These are phyloP conservation scores for Uropetala carovei DNA, from an alignment of 2,888 invertebrate genomes.

Conservation along the genomic window DNA sequence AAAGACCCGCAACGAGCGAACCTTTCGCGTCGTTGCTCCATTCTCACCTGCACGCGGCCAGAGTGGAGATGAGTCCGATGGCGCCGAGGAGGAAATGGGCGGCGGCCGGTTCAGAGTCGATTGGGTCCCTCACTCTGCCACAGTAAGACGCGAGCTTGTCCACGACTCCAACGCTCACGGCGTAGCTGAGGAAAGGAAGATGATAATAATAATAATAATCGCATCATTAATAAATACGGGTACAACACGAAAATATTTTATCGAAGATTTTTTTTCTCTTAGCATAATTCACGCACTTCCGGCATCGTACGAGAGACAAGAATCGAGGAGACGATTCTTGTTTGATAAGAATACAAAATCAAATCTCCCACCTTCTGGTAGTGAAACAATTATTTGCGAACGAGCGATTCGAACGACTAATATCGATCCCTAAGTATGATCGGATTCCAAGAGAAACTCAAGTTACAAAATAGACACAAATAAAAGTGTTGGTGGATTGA, in stretches of 20 bases:
- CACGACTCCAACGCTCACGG: constrained; percentile 87
- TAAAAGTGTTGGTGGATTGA: too few species aligned
- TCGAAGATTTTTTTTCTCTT: too few species aligned
- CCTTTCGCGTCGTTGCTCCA: not conserved
- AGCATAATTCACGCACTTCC: too few species aligned
- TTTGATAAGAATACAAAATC: too few species aligned
- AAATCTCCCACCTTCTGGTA: too few species aligned
- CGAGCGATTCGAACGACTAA: too few species aligned
- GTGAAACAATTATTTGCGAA: too few species aligned
- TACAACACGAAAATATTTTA: not conserved
- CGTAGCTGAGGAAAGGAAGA: constrained; percentile 81
- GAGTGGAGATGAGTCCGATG: constrained; percentile 77
- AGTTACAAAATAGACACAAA: too few species aligned
- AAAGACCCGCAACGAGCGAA: not conserved
- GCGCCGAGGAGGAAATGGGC: constrained; percentile 76
- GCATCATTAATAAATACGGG: not conserved
- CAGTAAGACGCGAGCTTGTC: constrained; percentile 86
- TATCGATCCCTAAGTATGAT: too few species aligned
- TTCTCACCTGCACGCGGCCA: constrained; percentile 73
- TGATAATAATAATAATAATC: not conserved
- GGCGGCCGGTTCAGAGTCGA: constrained; percentile 78
- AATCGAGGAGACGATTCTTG: too few species aligned
- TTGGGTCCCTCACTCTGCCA: constrained; percentile 82
- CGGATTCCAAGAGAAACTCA: too few species aligned
- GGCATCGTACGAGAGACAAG: too few species aligned